Conservation (phyloP, 1,140 invertebrate genomes). For the Meteorus sp. region DNA sequence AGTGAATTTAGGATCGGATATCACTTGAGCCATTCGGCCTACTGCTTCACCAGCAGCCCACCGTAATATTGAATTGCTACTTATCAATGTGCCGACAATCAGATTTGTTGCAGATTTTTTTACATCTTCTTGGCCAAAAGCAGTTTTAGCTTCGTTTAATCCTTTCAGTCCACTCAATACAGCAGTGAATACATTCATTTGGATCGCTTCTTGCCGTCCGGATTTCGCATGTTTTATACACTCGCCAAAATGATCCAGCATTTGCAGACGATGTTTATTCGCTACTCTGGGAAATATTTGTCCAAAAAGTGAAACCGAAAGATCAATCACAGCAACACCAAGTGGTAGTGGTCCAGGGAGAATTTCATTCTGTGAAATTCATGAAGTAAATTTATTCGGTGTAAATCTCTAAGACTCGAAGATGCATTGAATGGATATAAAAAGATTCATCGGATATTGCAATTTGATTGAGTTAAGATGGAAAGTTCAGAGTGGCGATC, state of each 20-base stretch:
- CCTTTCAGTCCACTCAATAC: constrained; percentile 87
- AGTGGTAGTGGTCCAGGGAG: constrained; percentile 87
- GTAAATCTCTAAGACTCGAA: too few relatives aligned
- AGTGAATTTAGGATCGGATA: constrained; percentile 83
- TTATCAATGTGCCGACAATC: constrained; percentile 80
- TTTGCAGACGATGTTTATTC: constrained; percentile 94
- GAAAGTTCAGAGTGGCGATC: too few relatives aligned
- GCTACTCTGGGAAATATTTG: constrained; percentile 91
- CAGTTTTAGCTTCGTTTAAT: constrained; percentile 83
- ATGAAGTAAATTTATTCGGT: background rate
- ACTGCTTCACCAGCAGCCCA: constrained; percentile 88
- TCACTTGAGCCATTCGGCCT: constrained; percentile 86
- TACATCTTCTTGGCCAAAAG: constrained; percentile 87
- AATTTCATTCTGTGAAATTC: constrained; percentile 59
- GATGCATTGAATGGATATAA: too few relatives aligned
- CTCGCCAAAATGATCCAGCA: constrained; percentile 95
- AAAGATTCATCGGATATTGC: too few relatives aligned
- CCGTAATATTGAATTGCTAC: constrained; percentile 81
- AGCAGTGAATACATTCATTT: constrained; percentile 96
- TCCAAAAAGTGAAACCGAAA: constrained; percentile 90
- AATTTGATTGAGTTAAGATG: too few relatives aligned
- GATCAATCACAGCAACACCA: constrained; percentile 96
- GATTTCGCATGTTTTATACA: constrained; percentile 93
- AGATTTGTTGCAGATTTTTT: constrained; percentile 82
- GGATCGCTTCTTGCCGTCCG: constrained; percentile 89